Conservation (phyloP, 2,888 invertebrate genomes). For the Polylopha cassiicola region DNA sequence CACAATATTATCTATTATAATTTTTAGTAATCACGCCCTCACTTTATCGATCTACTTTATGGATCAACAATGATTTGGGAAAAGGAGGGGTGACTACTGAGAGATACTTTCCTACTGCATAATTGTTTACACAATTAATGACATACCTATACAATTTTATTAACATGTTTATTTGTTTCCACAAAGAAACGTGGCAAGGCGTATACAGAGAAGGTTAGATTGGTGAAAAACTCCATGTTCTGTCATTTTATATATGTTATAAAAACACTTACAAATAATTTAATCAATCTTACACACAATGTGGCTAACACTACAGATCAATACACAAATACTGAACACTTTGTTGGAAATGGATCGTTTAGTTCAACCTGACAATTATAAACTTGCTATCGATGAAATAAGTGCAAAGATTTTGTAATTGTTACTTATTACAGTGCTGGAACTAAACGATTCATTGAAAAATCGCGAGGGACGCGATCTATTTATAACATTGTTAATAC, state of each 20-base stretch:
- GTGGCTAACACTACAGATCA: slow-evolving; percentile 53
- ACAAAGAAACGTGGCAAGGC: slow-evolving; percentile 84
- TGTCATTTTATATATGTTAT: slow-evolving; percentile 59
- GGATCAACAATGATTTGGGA: no score
- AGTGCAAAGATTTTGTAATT: no score
- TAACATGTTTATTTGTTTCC: slow-evolving; percentile 70
- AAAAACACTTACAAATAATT: slow-evolving; percentile 48
- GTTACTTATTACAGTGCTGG: slow-evolving; percentile 2
- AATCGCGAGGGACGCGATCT: slow-evolving; percentile 32
- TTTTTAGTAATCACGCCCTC: slow-evolving; percentile 30
- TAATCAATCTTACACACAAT: slow-evolving; percentile 43
- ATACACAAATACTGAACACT: slow-evolving; percentile 32
- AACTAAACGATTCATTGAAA: slow-evolving; percentile 17
- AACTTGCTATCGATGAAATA: neutral
- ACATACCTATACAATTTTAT: slow-evolving; percentile 27
- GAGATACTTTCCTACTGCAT: no score
- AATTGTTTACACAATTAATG: neutral
- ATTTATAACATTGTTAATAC: slow-evolving; percentile 21
- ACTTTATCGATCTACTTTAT: no score
- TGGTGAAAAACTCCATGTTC: slow-evolving; percentile 62
- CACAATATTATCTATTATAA: slow-evolving; percentile 30
- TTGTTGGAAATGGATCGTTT: slow-evolving; percentile 10
- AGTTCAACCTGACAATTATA: neutral
- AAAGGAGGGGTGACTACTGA: no score
- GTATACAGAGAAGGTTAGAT: slow-evolving; percentile 88